A percentile compares a stretch with the other conserved stretches of the same genome.
Evolutionary conservation across 1,140 invertebrate genomes (phyloP).

Genomic region (Hycleus cichorii): DNA sequence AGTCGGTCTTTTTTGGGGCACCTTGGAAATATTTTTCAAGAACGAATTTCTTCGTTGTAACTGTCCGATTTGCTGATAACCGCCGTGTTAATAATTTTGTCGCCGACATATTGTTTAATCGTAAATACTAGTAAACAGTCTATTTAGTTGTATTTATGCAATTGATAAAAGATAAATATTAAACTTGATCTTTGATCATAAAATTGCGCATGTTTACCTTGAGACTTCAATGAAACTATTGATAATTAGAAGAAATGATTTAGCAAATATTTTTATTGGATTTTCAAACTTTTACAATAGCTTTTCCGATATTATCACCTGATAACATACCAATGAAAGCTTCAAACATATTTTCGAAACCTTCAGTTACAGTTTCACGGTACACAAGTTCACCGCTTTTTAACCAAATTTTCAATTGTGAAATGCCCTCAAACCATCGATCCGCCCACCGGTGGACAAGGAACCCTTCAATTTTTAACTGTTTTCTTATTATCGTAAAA

Average conservation of each 20-base stretch:
- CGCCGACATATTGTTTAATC: too few relatives aligned
- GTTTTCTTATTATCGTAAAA: conserved; percentile 29
- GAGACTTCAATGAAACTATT: too few relatives aligned
- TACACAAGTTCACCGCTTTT: conserved; percentile 53
- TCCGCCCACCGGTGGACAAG: conserved; percentile 50
- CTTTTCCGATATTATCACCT: conserved; percentile 59
- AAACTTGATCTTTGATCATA: neutral
- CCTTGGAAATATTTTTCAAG: conserved; percentile 55
- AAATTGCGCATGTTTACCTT: neutral
- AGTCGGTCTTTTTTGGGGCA: conserved; percentile 54
- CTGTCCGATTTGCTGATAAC: conserved; percentile 35
- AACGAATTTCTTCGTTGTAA: conserved; percentile 53
- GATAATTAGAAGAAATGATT: neutral
- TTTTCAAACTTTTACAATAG: conserved; percentile 43
- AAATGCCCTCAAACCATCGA: conserved; percentile 45
- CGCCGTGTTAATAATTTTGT: neutral
- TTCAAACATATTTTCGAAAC: conserved; percentile 57
- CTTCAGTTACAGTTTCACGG: conserved; percentile 52
- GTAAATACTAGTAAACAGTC: neutral
- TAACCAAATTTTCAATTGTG: conserved; percentile 49
- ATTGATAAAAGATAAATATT: neutral
- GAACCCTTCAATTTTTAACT: conserved; percentile 61
- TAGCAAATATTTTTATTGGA: neutral
- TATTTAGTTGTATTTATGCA: neutral
- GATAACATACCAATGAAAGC: conserved; percentile 56